Evolutionary conservation across 1,140 invertebrate genomes (phyloP), one percentile per base, ranked within the genome.

Genomic region (Diorhabda carinulata): DNA sequence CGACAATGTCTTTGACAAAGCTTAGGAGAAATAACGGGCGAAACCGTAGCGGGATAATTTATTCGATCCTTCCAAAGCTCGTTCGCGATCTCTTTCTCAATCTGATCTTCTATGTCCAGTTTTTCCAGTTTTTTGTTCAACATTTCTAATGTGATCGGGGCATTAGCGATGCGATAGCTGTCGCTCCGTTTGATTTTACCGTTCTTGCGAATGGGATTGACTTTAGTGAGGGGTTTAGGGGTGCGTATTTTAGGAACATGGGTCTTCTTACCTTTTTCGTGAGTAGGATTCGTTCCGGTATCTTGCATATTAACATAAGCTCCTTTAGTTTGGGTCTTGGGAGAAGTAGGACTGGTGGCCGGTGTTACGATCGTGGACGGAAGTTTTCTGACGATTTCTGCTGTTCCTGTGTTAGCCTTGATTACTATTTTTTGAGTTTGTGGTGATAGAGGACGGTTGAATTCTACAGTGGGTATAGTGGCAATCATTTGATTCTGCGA

Each of bases 91-190:
- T 86, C 86, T 66, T 83, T 83, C 78, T 87, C 85, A 71, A 87
- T 86, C 75, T 82, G 80, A 78, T 86, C 85, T 74, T 79, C 76
- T 5, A 80, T 75, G 52, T 75, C 74, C 5, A 70, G 43, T 64
- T 79, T 84, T 57, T 76, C 75, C 66, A 70, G 59, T 63, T 73
- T 82, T 72, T 41, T 80, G 70, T 71, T 72, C 68, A 73, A 74
- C 9, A 66, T 71, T 5, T 70, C 47, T 4, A 87, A 86, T 81
- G 88, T 84, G 68, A 88, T 84, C 2, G 87, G 87, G 59, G 86
- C 88, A 81, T 93, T 94, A 2, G 93, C 93, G 79, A 93, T 86
- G 70, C 92, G 88, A 78, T 95, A 95, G 81, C 92, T 94, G 78
- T 94, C 91, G 79, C 91, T 93, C 59, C 92, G 86, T 82, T 92